Conservation (phyloP, 2,797 vertebrate species). For the Rhynchonycteris naso region DNA sequence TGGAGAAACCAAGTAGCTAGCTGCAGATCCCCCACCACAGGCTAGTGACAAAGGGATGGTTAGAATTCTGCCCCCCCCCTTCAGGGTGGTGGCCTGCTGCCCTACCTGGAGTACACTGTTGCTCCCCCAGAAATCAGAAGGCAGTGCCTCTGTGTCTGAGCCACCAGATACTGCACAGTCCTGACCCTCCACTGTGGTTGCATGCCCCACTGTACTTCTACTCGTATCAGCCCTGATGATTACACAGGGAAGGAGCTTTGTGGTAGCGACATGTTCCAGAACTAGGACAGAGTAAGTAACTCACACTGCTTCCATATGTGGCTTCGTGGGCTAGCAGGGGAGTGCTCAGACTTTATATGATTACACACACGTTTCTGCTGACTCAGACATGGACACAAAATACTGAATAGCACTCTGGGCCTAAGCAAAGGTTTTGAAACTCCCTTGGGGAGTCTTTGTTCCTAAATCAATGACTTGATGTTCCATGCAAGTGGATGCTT, state of each 20-base stretch:
- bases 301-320: conserved; percentile 56
- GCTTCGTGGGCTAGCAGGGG: conserved; percentile 62
- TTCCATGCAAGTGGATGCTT: conserved; percentile 61
- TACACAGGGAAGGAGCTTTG: conserved; percentile 59
- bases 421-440: conserved; percentile 52
- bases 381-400: conserved; percentile 66
- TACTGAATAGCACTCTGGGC: conserved; percentile 39
- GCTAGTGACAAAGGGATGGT: conserved; percentile 1
- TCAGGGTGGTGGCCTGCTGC: not conserved
- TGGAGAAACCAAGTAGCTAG: not conserved
- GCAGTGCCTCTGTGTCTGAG: conserved; percentile 34
- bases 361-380: conserved; percentile 60
- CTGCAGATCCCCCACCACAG: not conserved
- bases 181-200: conserved; percentile 50
- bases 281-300: conserved; percentile 53
- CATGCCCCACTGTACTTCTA: conserved; percentile 48
- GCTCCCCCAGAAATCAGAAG: conserved; percentile 33
- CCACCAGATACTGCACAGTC: not conserved
- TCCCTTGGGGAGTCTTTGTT: conserved; percentile 69
- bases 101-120: not conserved
- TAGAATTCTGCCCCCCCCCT: not conserved
- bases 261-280: conserved; percentile 73
- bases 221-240: conserved; percentile 56
- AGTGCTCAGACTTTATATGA: conserved; percentile 63
- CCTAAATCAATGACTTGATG: conserved; percentile 61